Evolutionary conservation across 2,797 vertebrate species (phyloP), one percentile per base, ranked within the genome.

Genomic region (Myoxocephalus aenaeus): DNA sequence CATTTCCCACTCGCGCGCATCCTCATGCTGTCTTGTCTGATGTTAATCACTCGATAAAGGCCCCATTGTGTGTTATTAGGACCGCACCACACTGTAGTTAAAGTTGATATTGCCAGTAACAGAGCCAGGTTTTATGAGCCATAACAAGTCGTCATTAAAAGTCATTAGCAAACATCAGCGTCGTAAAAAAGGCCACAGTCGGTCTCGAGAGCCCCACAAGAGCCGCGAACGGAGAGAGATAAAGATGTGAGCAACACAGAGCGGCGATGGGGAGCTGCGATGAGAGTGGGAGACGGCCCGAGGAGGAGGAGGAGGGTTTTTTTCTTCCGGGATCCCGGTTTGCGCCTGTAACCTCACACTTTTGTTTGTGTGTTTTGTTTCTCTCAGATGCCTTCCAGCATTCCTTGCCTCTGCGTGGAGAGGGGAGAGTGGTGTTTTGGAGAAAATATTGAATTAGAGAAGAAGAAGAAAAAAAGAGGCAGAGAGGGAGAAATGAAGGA

Each of bases 361-460:
- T 77, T 71, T 69, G 62, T 66, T 27, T 13, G 12, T 74, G 59
- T 85, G 82, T 81, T 74, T 85, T 69, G 74, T 77, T 84, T 81
- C 81, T 78, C 71, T 79, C 75, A 65, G 72, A 89, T 85, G 85
- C 85, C 89, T 88, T 73, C 87, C 87, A 90, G 87, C 89, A 89
- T 92, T 92, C 87, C 90, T 81, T 38, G 86, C 82, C 83, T 83
- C 79, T 38, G 73, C 66, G n/a, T 50, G 40, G 75, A 73, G 70
- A 40, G 64, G 61, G 57, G 62, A 81, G 87, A 88, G 82, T 65
- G 81, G 80, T 69, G 85, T 90, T 92, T 90, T 86, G 84, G 91
- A 90, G 88, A 92, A 92, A 92, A 92, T 92, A 92, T 89, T 91
- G 89, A 91, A 93, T 91, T 91, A 92, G 86, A 86, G 17, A 36